Base-by-base conservation (phyloP, 2,113 vertebrate genomes). In the Empidonax traillii region DNA sequence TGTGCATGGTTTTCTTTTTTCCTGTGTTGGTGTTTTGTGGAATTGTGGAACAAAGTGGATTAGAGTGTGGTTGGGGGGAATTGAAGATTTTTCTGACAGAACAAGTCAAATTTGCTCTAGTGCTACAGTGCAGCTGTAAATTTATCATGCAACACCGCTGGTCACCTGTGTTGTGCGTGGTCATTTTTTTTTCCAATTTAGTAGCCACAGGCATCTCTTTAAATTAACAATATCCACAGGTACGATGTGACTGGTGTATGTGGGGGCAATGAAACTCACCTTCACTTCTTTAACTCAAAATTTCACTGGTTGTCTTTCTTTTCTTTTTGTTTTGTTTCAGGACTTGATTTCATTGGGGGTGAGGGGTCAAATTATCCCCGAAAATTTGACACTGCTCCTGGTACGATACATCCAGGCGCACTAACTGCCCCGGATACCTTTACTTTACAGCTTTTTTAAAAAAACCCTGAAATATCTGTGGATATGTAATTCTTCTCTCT, bases 321-420 rank as follows among this genome's bases (percentile, higher is more conserved):
- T 90, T 96, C 44, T 69, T 58, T 85, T 92, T 86, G 46, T 97
- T 98, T 98, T 98, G 93, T 98, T 98, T 97, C 97, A 99, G 99
- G 99, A 98, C 98, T 99, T 98, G 99, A 99, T 97, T 99, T 99
- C 98, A 98, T 98, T 97, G 98, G 98, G 96, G 98, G 98, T 98
- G 99, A 99, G 97, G 99, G 98, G 97, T 98, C 98, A 98, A 98
- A 98, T 98, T 99, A 99, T 98, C 98, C 98, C 92, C 98, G 98
- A 97, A 99, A 99, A 98, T 99, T 99, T 98, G 98, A 99, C 97
- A 98, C 99, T 96, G 98, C 98, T 98, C 98, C 99, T 97, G 99
- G 99, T 99, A 98, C 97, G 98, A 98, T 95, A 94, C 96, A 97
- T 97, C 98, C 98, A 98, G 98, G 98, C 79, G 98, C 97, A 95